These are phyloP conservation scores for Himalopsyche tibetana DNA, from an alignment of 2,888 invertebrate species.

Conservation along the genomic window DNA sequence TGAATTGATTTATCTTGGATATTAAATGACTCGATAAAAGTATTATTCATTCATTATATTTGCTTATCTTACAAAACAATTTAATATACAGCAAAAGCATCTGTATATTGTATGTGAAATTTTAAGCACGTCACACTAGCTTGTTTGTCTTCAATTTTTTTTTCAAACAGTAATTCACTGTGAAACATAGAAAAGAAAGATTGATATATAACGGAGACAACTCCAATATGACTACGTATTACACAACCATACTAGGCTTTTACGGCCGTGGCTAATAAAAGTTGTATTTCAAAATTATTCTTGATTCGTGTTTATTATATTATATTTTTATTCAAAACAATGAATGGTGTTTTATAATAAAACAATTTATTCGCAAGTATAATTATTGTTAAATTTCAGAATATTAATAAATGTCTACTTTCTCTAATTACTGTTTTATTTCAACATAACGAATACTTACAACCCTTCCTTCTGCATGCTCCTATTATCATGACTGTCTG, in stretches of 20 bases:
- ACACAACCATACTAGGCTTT: constrained; percentile 43
- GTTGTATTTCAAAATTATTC: constrained; percentile 50
- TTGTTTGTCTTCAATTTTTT: too few species aligned
- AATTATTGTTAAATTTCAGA: constrained; percentile 61
- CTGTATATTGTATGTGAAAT: too few species aligned
- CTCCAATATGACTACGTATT: neutral
- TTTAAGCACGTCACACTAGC: too few species aligned
- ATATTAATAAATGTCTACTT: constrained; percentile 54
- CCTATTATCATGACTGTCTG: too few species aligned
- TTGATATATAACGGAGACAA: neutral
- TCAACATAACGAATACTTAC: neutral
- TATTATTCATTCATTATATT: too few species aligned
- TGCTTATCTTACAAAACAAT: too few species aligned
- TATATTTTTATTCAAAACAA: constrained; percentile 54
- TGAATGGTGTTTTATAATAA: constrained; percentile 52
- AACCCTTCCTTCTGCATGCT: too few species aligned
- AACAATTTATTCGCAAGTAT: constrained; percentile 55
- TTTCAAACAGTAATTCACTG: neutral
- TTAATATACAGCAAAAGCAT: too few species aligned
- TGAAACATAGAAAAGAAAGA: neutral
- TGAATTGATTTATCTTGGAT: neutral
- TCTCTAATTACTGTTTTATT: neutral
- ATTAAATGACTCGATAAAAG: too few species aligned
- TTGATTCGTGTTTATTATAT: constrained; percentile 36
- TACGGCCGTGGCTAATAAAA: constrained; percentile 50